phyloP scores from a whole-genome alignment of 1,140 invertebrate genomes.

The Paraescarpia echinospica region DNA sequence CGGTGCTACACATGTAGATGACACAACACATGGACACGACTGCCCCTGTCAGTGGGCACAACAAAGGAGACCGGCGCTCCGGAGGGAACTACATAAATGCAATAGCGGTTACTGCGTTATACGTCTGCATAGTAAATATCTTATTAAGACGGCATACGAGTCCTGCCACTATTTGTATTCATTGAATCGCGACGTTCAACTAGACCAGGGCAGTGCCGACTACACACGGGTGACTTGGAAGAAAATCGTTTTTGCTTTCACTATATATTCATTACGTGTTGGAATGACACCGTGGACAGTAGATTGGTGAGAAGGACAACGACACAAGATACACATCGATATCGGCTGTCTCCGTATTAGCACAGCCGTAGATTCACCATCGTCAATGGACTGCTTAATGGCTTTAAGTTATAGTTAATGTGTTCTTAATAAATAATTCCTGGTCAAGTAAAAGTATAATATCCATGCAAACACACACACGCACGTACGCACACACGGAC shows the following conservation, averaged over 20 bases:
- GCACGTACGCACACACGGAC: too few species aligned
- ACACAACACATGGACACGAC: not conserved
- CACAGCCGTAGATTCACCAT: not conserved
- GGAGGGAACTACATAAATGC: not conserved
- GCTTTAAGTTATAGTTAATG: too few species aligned
- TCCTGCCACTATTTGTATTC: not conserved
- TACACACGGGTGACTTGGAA: not conserved
- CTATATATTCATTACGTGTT: not conserved
- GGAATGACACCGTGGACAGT: not conserved
- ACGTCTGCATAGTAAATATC: not conserved
- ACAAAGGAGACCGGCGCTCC: not conserved
- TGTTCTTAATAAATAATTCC: too few species aligned
- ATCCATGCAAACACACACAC: too few species aligned
- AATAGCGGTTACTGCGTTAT: not conserved
- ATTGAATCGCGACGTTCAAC: not conserved
- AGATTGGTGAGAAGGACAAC: not conserved
- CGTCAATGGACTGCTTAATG: too few species aligned
- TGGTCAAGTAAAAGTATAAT: too few species aligned
- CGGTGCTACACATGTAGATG: not conserved
- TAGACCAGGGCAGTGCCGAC: not conserved
- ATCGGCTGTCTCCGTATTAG: not conserved
- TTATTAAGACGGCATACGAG: not conserved
- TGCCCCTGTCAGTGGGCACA: not conserved
- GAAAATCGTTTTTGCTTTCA: not conserved
- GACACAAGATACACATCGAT: not conserved